phyloP scores from a whole-genome alignment of 2,113 vertebrate genomes.

The Picathartes gymnocephalus region DNA sequence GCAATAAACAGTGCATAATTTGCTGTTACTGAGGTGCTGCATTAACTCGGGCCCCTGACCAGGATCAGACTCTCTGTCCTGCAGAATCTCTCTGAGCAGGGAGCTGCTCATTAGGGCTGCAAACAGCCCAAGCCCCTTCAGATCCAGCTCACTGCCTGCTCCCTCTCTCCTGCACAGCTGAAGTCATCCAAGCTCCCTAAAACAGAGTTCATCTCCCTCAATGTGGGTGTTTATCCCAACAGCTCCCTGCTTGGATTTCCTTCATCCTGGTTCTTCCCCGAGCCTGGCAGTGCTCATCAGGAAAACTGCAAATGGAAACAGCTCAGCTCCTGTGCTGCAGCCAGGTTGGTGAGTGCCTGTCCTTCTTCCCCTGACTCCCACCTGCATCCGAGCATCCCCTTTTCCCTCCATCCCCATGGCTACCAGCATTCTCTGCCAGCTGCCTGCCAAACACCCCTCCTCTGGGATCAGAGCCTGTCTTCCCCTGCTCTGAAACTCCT shows the following conservation, averaged over 20 bases:
- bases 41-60: background rate
- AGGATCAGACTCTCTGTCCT: background rate
- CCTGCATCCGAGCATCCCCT: background rate
- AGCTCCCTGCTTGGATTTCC: background rate
- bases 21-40: background rate
- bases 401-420: background rate
- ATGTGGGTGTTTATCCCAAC: rapidly evolving
- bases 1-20: background rate
- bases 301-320: background rate
- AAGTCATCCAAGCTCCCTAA: background rate
- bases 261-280: background rate
- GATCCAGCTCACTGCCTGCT: background rate
- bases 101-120: background rate
- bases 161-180: background rate
- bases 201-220: background rate
- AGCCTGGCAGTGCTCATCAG: background rate
- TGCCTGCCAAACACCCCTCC: background rate
- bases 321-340: background rate
- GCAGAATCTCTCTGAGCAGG: background rate
- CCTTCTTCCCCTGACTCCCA: background rate
- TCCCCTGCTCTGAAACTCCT: background rate
- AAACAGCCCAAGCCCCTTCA: background rate
- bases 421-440: background rate
- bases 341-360: background rate
- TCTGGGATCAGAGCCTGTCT: background rate